Conservation (phyloP, 1,140 invertebrate genomes). For the Anastatus disparis region DNA sequence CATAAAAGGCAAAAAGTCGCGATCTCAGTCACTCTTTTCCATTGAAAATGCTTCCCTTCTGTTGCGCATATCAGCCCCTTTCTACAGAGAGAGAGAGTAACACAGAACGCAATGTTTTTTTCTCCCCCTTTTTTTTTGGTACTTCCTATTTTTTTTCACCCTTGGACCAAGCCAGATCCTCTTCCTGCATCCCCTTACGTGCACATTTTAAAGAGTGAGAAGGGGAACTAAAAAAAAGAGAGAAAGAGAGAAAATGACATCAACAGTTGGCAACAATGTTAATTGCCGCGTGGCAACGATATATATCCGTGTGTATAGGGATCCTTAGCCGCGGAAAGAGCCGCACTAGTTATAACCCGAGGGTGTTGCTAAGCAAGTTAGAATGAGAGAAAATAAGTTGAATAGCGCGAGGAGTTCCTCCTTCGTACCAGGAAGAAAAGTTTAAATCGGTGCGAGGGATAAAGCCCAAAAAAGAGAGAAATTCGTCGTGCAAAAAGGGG, state of each 20-base stretch:
- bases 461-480: slow-evolving; percentile 39
- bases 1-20: too few species aligned
- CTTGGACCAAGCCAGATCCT: too few species aligned
- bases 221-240: too few species aligned
- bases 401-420: slow-evolving; percentile 15
- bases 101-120: not conserved
- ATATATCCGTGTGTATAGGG: too few species aligned
- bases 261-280: slow-evolving; percentile 40
- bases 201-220: too few species aligned
- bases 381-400: not conserved
- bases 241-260: too few species aligned
- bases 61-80: too few species aligned
- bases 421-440: slow-evolving; percentile 6
- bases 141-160: too few species aligned
- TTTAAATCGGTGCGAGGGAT: slow-evolving; percentile 28
- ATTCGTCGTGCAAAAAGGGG: too few species aligned
- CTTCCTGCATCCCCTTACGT: too few species aligned
- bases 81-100: not conserved
- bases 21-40: not conserved
- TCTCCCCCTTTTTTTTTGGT: not conserved
- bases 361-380: slow-evolving; percentile 50
- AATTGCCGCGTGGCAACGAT: slow-evolving; percentile 39
- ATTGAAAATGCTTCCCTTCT: too few species aligned
- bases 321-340: too few species aligned
- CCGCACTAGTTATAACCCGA: not conserved